Evolutionary conservation across 2,888 invertebrate species (phyloP), one percentile per base, ranked within the genome.

Genomic region (Macaria liturata): DNA sequence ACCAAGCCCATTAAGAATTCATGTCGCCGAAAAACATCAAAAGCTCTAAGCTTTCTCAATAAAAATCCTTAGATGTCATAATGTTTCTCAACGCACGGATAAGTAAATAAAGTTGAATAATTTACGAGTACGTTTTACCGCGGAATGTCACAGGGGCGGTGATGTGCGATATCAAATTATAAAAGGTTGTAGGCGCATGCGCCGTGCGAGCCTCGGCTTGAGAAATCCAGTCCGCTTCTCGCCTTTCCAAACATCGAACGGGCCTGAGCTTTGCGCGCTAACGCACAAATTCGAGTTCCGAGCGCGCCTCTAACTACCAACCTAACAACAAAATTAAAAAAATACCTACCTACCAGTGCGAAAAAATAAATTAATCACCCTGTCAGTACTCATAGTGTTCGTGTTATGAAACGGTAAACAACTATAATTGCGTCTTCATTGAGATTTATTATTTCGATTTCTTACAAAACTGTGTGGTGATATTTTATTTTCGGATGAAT

Each of bases 141-240:
- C 84, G 82, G 81, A 84, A 84, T 86, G 88, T 88, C 86, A 86
- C 83, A 83, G 81, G 83, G 81, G 84, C 83, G 84, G 84, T 84
- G 86, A 87, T 85, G 86, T 83, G 86, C 83, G 84, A 88, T 89
- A 89, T 88, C 86, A 88, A 86, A 87, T 88, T 88, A 87, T 88
- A 84, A 86, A 86, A 86, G 84, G 80, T 81, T 81, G 70, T 70
- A 69, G 74, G 84, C 84, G 81, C 89, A 88, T 82, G 90, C 90
- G 89, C 86, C 75, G 30, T 80, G 61, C 62, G 63, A 45, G 50
- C 60, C 34, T 5, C 51, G 56, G 66, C 62, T 73, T 68, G 74
- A 77, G 74, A 75, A 76, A 75, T 77, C 81, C 88, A 88, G 89
- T 89, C 83, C 78, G 84, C 82, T 79, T 78, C 77, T 70, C 81